A percentile compares a stretch with the other conserved stretches of the same genome.
phyloP scores from a whole-genome alignment of 1,140 invertebrate genomes.

The Formica exsecta region DNA sequence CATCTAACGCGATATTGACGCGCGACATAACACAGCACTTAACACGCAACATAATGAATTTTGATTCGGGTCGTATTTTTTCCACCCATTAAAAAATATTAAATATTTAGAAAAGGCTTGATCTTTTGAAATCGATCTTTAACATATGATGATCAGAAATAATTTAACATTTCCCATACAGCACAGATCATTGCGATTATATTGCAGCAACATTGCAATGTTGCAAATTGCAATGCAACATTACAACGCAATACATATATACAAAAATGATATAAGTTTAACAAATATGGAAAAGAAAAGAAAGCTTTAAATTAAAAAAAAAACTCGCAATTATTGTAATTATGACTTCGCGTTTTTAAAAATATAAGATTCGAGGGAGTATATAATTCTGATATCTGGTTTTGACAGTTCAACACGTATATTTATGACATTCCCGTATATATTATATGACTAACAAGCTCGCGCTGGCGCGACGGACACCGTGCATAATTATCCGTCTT shows the following conservation, averaged over 20 bases:
- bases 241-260: not conserved
- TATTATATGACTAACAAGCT: constrained; percentile 68
- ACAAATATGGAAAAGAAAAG: not conserved
- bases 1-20: constrained; percentile 26
- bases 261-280: not conserved
- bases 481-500: constrained; percentile 72
- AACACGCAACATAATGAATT: not conserved
- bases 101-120: too few species aligned
- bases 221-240: too few species aligned
- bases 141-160: not conserved
- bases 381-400: constrained; percentile 27
- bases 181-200: too few species aligned
- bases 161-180: not conserved
- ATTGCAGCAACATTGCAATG: too few species aligned
- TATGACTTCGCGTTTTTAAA: not conserved
- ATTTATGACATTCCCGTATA: constrained; percentile 16
- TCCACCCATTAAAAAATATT: too few species aligned
- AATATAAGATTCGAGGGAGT: not conserved
- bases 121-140: too few species aligned
- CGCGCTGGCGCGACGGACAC: constrained; percentile 25
- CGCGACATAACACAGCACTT: not conserved
- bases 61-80: not conserved
- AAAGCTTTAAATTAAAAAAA: not conserved
- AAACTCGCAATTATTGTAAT: not conserved
- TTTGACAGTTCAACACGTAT: constrained; percentile 7